A percentile compares a stretch with the other conserved stretches of the same genome.
Conservation (phyloP, 2,113 vertebrate genomes). For the Lophochroa leadbeateri region DNA sequence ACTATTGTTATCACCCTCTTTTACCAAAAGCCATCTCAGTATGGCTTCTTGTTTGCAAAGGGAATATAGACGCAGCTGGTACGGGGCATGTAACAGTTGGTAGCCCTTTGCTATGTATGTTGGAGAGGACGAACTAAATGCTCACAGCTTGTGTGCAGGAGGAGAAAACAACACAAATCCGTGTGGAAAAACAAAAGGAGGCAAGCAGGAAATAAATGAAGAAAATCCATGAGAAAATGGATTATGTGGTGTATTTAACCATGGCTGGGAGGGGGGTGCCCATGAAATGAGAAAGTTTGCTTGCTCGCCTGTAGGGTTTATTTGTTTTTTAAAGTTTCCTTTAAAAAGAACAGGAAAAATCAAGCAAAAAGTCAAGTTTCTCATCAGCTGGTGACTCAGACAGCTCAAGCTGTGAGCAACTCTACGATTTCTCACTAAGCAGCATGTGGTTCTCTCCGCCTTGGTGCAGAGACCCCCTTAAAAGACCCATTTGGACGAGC, state of each 20-base stretch:
- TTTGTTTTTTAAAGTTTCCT: conserved; percentile 43
- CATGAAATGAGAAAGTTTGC: conserved; percentile 35
- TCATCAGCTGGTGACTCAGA: conserved; percentile 48
- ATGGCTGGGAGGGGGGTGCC: neutral
- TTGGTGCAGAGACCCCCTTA: conserved; percentile 8
- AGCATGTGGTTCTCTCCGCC: conserved; percentile 20
- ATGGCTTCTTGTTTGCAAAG: neutral
- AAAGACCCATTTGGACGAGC: neutral
- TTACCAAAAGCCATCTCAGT: neutral
- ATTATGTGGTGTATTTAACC: conserved; percentile 46
- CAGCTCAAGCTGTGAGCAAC: conserved; percentile 25
- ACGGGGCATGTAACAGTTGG: neutral
- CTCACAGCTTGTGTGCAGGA: conserved; percentile 3
- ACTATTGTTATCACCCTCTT: neutral
- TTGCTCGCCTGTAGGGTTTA: conserved; percentile 16
- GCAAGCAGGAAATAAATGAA: conserved; percentile 37
- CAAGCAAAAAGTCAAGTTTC: conserved; percentile 23
- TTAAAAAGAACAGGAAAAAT: conserved; percentile 32
- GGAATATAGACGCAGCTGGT: neutral
- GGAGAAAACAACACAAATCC: neutral
- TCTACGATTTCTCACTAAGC: conserved; percentile 28
- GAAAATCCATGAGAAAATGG: conserved; percentile 47
- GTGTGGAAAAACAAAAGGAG: conserved; percentile 24
- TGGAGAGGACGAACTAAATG: neutral
- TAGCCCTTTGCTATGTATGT: neutral